phyloP scores from a whole-genome alignment of 1,140 invertebrate species.

The Archivesica marissinica region DNA sequence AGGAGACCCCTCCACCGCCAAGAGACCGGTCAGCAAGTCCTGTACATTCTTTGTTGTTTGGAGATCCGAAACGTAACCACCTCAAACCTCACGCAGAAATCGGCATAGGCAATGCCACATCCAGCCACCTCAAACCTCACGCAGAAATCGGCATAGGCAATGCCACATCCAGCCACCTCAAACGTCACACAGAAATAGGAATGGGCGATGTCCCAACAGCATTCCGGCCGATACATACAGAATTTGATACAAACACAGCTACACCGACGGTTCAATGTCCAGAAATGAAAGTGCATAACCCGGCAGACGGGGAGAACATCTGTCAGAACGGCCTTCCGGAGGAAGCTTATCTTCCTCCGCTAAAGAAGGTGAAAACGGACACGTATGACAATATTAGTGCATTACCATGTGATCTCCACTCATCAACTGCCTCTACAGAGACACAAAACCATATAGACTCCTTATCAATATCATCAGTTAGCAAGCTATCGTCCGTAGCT shows the following conservation, averaged over 20 bases:
- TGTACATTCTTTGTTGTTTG: constrained; percentile 87
- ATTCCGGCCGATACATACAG: constrained; percentile 43
- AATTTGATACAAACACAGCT: constrained; percentile 53
- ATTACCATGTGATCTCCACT: constrained; percentile 38
- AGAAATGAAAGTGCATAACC: constrained; percentile 32
- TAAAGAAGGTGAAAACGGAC: constrained; percentile 57
- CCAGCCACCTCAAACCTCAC: constrained; percentile 18
- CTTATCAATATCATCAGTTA: constrained; percentile 36
- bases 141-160: constrained; percentile 39
- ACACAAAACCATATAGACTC: constrained; percentile 58
- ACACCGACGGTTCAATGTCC: constrained; percentile 43
- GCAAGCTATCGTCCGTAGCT: background rate
- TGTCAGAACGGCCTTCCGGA: constrained; percentile 50
- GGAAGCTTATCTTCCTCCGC: constrained; percentile 47
- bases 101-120: constrained; percentile 39
- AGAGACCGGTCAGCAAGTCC: constrained; percentile 78
- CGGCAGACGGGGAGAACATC: constrained; percentile 18
- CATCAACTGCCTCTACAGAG: constrained; percentile 35
- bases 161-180: constrained; percentile 18
- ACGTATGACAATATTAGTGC: constrained; percentile 13
- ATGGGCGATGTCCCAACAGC: constrained; percentile 82
- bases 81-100: constrained; percentile 67
- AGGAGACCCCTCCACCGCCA: constrained; percentile 85
- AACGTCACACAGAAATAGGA: background rate
- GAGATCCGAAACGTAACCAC: constrained; percentile 86